Evolutionary conservation across 2,113 vertebrate species (phyloP), one percentile per base, ranked within the genome.

Genomic region (Pollimyrus isidori): DNA sequence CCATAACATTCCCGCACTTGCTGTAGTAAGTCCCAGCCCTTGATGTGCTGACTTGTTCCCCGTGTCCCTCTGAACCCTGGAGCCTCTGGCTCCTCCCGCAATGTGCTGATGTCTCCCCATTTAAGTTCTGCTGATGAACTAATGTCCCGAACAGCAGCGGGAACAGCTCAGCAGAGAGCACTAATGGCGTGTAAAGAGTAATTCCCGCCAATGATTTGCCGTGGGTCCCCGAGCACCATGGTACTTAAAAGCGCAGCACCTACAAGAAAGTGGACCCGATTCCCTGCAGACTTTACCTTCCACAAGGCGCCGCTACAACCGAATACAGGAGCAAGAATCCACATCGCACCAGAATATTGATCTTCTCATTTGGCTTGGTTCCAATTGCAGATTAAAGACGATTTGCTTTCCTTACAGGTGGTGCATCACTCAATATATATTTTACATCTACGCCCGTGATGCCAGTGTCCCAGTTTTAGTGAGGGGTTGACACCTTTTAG

Each of bases 21-120:
- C 42, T 23, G 76, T 82, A 50, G 88, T 35, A 52, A 88, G 49
- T 49, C 19, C 23, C 46, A 15, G n/a, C 58, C 39, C n/a, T n/a
- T 69, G 35, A 30, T 49, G 21, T 46, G 45, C 15, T 45, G 45
- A 2, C 65, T 48, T 88, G 21, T 49, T 23, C 46, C 49, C 62
- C 17, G 9, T 15, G n/a, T 26, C n/a, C n/a, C 42, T 26, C 90
- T 90, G 92, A 92, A 91, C 23, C 88, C 90, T 85, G 88, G 45
- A 15, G 49, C n/a, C 30, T 13, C 39, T 80, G 87, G 53, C 56
- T 30, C 84, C 89, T 89, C 88, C 87, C 86, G 11, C 91, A 92
- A 93, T 92, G 90, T 94, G 94, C 95, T 94, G 95, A 95, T 93
- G 91, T 92, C 90, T 91, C 91, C 90, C 91, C 90, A 93, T 95